A percentile compares a stretch with the other conserved stretches of the same genome.
These are phyloP conservation scores for Darevskia nairensis DNA, from an alignment of 2,797 vertebrate species.

Conservation along the genomic window DNA sequence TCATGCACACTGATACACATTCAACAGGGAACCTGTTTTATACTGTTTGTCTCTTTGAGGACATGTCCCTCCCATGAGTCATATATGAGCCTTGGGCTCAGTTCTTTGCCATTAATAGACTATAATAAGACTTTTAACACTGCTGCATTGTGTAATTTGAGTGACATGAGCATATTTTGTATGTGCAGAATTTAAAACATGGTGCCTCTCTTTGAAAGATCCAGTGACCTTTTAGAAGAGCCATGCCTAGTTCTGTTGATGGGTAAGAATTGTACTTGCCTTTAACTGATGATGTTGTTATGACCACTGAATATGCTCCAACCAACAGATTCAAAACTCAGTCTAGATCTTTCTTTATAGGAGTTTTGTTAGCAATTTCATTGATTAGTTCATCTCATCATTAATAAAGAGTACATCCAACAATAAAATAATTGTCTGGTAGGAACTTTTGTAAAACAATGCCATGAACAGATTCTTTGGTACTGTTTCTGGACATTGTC, in stretches of 20 bases:
- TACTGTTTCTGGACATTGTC: slow-evolving; percentile 90
- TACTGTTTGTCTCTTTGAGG: slow-evolving; percentile 75
- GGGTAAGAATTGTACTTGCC: slow-evolving; percentile 68
- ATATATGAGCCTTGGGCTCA: slow-evolving; percentile 64
- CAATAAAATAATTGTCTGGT: slow-evolving; percentile 77
- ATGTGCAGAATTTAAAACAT: slow-evolving; percentile 81
- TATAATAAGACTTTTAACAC: slow-evolving; percentile 75
- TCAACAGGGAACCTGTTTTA: slow-evolving; percentile 75
- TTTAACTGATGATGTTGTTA: slow-evolving; percentile 69
- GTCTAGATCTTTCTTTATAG: slow-evolving; percentile 71
- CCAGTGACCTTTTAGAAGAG: slow-evolving; percentile 77
- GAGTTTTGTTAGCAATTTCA: slow-evolving; percentile 77
- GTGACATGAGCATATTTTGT: slow-evolving; percentile 81
- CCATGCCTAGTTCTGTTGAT: slow-evolving; percentile 60
- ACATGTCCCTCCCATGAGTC: slow-evolving; percentile 74
- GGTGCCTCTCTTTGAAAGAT: slow-evolving; percentile 83
- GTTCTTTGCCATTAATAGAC: slow-evolving; percentile 73
- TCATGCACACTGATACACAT: slow-evolving; percentile 67
- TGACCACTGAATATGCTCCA: slow-evolving; percentile 73
- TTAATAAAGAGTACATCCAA: slow-evolving; percentile 80
- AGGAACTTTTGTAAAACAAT: slow-evolving; percentile 81
- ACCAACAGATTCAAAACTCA: slow-evolving; percentile 74
- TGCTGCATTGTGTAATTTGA: slow-evolving; percentile 89
- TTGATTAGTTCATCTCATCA: slow-evolving; percentile 74
- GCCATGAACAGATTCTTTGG: slow-evolving; percentile 81